Conservation (phyloP, 1,140 invertebrate genomes). For the Meteorus sp. region DNA sequence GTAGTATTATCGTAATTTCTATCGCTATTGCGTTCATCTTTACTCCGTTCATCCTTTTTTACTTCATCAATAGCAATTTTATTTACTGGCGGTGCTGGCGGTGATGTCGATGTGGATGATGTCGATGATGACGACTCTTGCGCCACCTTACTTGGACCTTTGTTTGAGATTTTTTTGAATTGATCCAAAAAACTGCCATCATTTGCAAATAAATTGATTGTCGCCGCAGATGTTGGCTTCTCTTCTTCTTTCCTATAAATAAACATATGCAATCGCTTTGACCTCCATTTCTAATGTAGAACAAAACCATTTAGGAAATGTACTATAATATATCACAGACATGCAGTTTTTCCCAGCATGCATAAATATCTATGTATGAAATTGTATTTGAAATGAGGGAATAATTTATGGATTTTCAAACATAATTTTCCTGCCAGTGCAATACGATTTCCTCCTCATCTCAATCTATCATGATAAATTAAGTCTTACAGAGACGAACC, state of each 20-base stretch:
- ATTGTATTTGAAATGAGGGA: no score
- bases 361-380: no score
- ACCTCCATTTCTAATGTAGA: conserved; percentile 26
- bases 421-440: no score
- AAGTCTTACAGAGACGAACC: no score
- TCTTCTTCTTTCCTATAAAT: conserved; percentile 54
- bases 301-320: background rate
- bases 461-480: no score
- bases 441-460: no score
- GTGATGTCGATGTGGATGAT: no score
- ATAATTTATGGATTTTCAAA: no score
- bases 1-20: conserved; percentile 44
- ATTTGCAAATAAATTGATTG: conserved; percentile 73
- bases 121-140: no score
- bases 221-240: conserved; percentile 36
- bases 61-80: conserved; percentile 33
- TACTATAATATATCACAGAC: no score
- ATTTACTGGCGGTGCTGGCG: no score
- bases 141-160: conserved; percentile 29
- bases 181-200: conserved; percentile 81
- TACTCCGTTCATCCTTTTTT: conserved; percentile 46
- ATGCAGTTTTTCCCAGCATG: no score
- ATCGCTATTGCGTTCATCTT: conserved; percentile 42
- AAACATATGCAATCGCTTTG: conserved; percentile 32
- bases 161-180: conserved; percentile 70